Conservation (phyloP, 2,888 invertebrate genomes). For the Andricus curvator region DNA sequence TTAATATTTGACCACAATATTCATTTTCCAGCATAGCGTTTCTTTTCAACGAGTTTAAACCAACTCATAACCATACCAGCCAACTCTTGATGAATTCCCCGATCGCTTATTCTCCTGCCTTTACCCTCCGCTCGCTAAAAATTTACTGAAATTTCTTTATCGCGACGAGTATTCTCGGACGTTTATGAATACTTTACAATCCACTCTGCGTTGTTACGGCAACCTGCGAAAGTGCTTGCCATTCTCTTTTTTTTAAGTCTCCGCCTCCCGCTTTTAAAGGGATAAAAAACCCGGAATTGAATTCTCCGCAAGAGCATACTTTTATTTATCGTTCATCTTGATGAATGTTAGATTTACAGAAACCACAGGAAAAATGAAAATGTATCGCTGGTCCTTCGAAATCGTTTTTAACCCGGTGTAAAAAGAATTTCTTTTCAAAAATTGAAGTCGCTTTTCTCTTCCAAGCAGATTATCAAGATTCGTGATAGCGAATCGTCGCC, state of each 20-base stretch:
- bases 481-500: too few species aligned
- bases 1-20: neutral
- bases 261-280: slow-evolving; percentile 30
- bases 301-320: slow-evolving; percentile 28
- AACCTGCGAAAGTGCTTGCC: slow-evolving; percentile 36
- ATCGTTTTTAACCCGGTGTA: neutral
- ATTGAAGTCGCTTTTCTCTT: neutral
- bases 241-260: slow-evolving; percentile 28
- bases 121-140: slow-evolving; percentile 14
- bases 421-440: neutral
- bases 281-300: slow-evolving; percentile 38
- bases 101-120: neutral
- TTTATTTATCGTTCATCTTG: slow-evolving; percentile 38
- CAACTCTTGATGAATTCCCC: neutral
- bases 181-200: slow-evolving; percentile 39
- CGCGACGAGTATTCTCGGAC: slow-evolving; percentile 36
- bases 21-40: neutral
- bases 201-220: slow-evolving; percentile 34
- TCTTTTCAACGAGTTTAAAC: slow-evolving; percentile 19
- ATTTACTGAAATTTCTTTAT: slow-evolving; percentile 35
- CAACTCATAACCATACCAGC: neutral
- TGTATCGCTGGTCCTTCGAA: neutral
- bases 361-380: slow-evolving; percentile 20
- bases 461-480: neutral
- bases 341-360: slow-evolving; percentile 24